phyloP scores from a whole-genome alignment of 2,888 invertebrate genomes.

The Pyrocoelia pectoralis region DNA sequence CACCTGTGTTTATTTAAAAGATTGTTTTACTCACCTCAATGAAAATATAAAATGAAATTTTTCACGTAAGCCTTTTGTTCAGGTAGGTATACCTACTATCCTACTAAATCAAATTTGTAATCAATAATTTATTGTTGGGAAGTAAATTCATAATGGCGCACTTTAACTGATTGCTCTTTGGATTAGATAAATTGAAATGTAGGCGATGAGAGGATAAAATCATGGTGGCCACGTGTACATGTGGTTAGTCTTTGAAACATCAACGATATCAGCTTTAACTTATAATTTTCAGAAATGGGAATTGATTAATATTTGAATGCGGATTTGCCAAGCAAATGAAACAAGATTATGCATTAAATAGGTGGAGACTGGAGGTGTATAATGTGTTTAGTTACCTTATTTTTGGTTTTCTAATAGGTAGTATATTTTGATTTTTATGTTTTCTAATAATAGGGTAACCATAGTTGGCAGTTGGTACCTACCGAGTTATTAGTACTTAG shows the following conservation, averaged over 20 bases:
- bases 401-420: too few species aligned
- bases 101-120: neutral
- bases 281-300: neutral
- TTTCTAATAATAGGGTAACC: too few species aligned
- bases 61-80: neutral
- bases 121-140: neutral
- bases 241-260: constrained; percentile 2
- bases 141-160: neutral
- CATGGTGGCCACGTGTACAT: constrained; percentile 25
- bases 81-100: too few species aligned
- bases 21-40: constrained; percentile 13
- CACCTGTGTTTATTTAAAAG: constrained; percentile 37
- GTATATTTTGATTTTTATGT: too few species aligned
- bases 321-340: too few species aligned
- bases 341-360: too few species aligned
- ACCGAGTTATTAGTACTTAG: too few species aligned
- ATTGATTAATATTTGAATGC: neutral
- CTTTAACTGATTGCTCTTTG: constrained; percentile 19
- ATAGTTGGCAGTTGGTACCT: too few species aligned
- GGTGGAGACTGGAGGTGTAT: too few species aligned
- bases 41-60: neutral
- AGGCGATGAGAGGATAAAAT: constrained; percentile 23
- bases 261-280: constrained; percentile 12
- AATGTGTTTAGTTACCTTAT: too few species aligned
- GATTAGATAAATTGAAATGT: constrained; percentile 22